These are phyloP conservation scores for Neoscelio sp. DNA, from an alignment of 2,888 invertebrate genomes.

Conservation along the genomic window DNA sequence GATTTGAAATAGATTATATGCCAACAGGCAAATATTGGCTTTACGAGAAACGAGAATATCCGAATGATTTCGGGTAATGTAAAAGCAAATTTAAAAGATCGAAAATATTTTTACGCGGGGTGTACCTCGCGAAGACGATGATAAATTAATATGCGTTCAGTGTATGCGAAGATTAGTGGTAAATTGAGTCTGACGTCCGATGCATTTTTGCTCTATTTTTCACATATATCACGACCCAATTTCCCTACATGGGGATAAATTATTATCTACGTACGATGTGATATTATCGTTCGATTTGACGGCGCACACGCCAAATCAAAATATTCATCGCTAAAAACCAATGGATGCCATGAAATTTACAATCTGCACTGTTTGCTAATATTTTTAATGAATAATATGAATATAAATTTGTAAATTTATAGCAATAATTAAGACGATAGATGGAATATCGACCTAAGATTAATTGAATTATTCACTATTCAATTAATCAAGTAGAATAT, in stretches of 20 bases:
- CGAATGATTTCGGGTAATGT: background rate
- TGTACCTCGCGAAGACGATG: slow-evolving; percentile 26
- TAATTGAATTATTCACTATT: too few relatives aligned
- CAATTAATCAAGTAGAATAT: too few relatives aligned
- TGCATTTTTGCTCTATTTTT: slow-evolving; percentile 51
- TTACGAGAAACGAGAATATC: background rate
- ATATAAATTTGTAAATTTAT: background rate
- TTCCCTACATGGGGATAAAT: slow-evolving; percentile 44
- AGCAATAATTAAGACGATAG: slow-evolving; percentile 1
- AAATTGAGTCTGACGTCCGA: slow-evolving; percentile 47
- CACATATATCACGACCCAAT: slow-evolving; percentile 51
- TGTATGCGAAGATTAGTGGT: slow-evolving; percentile 35
- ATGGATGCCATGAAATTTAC: slow-evolving; percentile 9
- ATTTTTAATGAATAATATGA: background rate
- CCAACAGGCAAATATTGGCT: background rate
- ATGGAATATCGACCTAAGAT: too few relatives aligned
- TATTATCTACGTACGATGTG: slow-evolving; percentile 44
- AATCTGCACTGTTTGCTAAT: background rate
- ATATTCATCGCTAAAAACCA: slow-evolving; percentile 28
- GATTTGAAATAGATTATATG: background rate
- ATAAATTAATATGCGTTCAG: slow-evolving; percentile 39
- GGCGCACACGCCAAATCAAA: slow-evolving; percentile 6
- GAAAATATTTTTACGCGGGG: slow-evolving; percentile 10
- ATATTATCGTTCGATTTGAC: slow-evolving; percentile 37
- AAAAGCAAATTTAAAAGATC: background rate